Conservation (phyloP, 1,140 invertebrate genomes). For the Cydia strobilella region DNA sequence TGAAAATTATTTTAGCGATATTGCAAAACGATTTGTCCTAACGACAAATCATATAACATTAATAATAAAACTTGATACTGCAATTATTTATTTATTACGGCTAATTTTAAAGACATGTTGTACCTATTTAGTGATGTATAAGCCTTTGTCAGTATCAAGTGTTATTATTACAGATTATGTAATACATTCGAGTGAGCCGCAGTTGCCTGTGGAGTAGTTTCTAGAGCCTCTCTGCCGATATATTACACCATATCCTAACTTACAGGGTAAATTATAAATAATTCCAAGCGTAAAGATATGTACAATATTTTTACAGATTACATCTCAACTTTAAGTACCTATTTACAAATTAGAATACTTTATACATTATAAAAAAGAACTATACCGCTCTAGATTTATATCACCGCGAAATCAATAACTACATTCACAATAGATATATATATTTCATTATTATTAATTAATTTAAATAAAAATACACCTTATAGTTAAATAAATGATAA, state of each 20-base stretch:
- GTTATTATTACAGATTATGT: not conserved
- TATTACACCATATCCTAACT: conserved; percentile 63
- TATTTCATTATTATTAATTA: conserved; percentile 60
- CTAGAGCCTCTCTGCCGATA: conserved; percentile 44
- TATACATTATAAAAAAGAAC: conserved; percentile 79
- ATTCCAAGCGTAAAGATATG: conserved; percentile 79
- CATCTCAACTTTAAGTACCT: conserved; percentile 75
- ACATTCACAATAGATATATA: conserved; percentile 78
- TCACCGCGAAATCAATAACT: conserved; percentile 78
- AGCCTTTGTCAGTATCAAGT: not conserved
- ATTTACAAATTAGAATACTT: conserved; percentile 80
- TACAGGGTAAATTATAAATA: conserved; percentile 73
- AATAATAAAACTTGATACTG: conserved; percentile 3
- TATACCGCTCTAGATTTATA: conserved; percentile 75
- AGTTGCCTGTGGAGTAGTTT: not conserved
- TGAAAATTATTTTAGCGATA: not conserved
- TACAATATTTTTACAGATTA: conserved; percentile 80
- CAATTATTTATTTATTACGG: not conserved
- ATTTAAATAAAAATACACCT: conserved; percentile 76
- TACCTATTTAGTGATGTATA: not conserved
- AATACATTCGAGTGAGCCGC: not conserved
- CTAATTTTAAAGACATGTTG: not conserved
- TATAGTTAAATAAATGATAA: conserved; percentile 77
- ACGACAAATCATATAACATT: not conserved
- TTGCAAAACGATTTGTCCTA: conserved; percentile 4